Base-by-base conservation (phyloP, 2,113 vertebrate genomes). In the Scatophagus argus region DNA sequence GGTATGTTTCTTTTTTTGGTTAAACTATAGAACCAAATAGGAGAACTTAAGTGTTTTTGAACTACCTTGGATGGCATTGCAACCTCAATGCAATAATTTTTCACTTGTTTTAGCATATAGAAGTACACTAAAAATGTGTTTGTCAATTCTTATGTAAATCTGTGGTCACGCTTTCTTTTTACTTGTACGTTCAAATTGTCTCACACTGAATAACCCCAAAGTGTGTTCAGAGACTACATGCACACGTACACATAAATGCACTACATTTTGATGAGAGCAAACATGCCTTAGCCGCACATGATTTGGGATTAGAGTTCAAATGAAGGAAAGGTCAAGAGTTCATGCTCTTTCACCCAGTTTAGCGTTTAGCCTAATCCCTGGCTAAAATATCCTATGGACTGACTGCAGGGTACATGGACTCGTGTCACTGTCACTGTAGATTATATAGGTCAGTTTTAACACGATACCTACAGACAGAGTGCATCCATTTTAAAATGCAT, bases 361-460 rank as follows among this genome's bases (percentile, higher is more conserved):
- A 84, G 63, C 70, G 73, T 84, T 89, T 83, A 79, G 51, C 60
- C 11, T 89, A 90, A 92, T 88, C 78, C 67, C 16, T n/a, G 41
- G 49, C 68, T 77, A 63, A 74, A 69, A 77, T 73, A 21, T 59
- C 68, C 52, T 65, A 11, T 31, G n/a, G 19, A 21, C 21, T 62
- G 38, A 66, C 54, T 47, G 36, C 11, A 49, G 31, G 21, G 49
- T 60, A 38, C 36, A 44, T 62, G 5, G 63, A 6, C 19, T 39
- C 78, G 3, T 51, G 29, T 38, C 46, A 52, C 13, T 43, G 46
- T 58, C 63, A 49, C 8, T 74, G 16, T n/a, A 46, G 47, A 38
- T 58, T 34, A 73, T 51, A 27, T 17, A 75, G 56, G 12, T 64
- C 10, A 23, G 31, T 62, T 47, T 65, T 47, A 66, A 43, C 51